Conservation (phyloP, 2,113 vertebrate species). For the Engraulis encrasicolus region DNA sequence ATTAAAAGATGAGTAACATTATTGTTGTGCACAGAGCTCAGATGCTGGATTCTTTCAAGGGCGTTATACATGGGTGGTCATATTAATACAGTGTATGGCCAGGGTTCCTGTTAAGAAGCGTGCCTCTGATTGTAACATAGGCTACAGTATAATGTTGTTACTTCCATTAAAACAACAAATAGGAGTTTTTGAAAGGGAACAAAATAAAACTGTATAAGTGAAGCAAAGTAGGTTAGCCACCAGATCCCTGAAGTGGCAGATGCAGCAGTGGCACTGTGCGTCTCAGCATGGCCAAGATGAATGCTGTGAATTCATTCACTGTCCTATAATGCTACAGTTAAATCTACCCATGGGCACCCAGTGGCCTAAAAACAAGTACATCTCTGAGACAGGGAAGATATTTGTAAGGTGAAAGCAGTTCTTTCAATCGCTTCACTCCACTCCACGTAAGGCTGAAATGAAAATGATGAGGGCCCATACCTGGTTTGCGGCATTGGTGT, state of each 20-base stretch:
- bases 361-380: background rate
- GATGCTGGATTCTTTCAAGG: background rate
- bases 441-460: background rate
- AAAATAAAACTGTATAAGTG: background rate
- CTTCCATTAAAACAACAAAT: too few species aligned
- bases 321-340: background rate
- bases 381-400: background rate
- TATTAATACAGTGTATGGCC: background rate
- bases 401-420: conserved; percentile 15
- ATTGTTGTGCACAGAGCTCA: background rate
- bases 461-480: background rate
- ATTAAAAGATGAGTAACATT: background rate
- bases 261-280: background rate
- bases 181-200: too few species aligned
- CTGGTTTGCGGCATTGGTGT: too few species aligned
- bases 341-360: background rate
- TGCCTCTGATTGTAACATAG: too few species aligned
- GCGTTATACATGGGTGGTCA: background rate
- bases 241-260: background rate
- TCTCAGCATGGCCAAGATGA: background rate
- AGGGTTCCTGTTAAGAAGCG: background rate
- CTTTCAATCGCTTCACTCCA: conserved; percentile 8
- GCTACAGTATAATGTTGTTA: too few species aligned
- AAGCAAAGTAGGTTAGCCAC: background rate
- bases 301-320: background rate